These are phyloP conservation scores for Glareola pratincola DNA, from an alignment of 2,113 vertebrate genomes.

Conservation along the genomic window DNA sequence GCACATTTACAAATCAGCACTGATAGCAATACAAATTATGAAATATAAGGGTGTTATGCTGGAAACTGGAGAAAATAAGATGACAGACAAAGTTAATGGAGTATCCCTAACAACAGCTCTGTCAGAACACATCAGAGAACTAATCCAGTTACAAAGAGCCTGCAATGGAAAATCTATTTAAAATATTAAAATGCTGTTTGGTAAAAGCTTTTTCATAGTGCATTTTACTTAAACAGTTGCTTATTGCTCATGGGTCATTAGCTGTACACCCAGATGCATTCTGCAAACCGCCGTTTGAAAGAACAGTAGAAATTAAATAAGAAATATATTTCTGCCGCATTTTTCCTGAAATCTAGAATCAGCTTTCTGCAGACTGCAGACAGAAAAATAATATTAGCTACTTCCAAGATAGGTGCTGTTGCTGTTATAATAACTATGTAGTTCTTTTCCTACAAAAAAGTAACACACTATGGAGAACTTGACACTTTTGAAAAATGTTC, in stretches of 20 bases:
- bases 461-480: constrained; percentile 7
- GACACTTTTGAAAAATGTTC: background rate
- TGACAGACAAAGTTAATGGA: constrained; percentile 99
- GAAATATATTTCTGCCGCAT: constrained; percentile 74
- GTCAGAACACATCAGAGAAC: constrained; percentile 96
- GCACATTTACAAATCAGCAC: constrained; percentile 99
- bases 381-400: constrained; percentile 11
- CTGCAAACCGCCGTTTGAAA: constrained; percentile 79
- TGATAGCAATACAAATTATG: constrained; percentile 99
- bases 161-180: constrained; percentile 93
- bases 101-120: constrained; percentile 95
- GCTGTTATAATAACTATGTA: background rate
- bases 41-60: constrained; percentile 96
- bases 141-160: constrained; percentile 94
- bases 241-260: constrained; percentile 99
- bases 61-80: constrained; percentile 90
- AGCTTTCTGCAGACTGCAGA: constrained; percentile 31
- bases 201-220: constrained; percentile 92
- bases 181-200: constrained; percentile 99
- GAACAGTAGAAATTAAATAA: constrained; percentile 87
- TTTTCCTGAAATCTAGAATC: constrained; percentile 63
- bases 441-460: background rate
- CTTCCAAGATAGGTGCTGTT: background rate
- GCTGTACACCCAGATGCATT: constrained; percentile 86
- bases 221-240: constrained; percentile 96